Percentiles rank a stretch among this genome's conserved stretches.
phyloP scores from a whole-genome alignment of 2,113 vertebrate genomes.

The Dasypus novemcinctus region DNA sequence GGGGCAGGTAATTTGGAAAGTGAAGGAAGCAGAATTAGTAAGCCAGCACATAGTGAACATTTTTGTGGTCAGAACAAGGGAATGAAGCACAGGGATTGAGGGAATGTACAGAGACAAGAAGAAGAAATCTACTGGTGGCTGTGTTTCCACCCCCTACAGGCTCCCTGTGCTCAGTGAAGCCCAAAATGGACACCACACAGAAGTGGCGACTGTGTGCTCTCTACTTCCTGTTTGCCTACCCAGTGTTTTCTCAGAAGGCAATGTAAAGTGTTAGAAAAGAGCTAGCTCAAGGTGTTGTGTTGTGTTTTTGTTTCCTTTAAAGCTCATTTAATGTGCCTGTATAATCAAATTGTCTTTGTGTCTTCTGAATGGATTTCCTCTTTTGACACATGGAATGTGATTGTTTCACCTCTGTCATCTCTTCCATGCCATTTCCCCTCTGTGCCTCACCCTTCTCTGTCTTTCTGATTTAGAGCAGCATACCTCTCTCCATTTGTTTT shows the following conservation, averaged over 20 bases:
- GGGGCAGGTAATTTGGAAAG: background rate
- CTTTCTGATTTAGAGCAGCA: background rate
- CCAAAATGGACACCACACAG: background rate
- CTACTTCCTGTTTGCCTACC: background rate
- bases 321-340: background rate
- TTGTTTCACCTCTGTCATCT: background rate
- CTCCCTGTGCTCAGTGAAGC: fast-evolving
- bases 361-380: background rate
- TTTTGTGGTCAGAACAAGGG: background rate
- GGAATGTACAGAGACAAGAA: fast-evolving
- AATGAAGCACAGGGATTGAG: background rate
- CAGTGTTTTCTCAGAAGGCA: background rate
- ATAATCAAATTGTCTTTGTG: background rate
- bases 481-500: background rate
- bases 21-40: background rate
- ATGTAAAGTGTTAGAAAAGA: background rate
- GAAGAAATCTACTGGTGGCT: background rate
- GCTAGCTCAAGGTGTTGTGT: background rate
- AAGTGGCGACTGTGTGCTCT: background rate
- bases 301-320: background rate
- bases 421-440: background rate
- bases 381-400: background rate
- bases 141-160: fast-evolving
- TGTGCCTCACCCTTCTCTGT: background rate
- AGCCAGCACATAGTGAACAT: background rate